Conservation (phyloP, 2,888 invertebrate genomes). For the Zonitis immaculata region DNA sequence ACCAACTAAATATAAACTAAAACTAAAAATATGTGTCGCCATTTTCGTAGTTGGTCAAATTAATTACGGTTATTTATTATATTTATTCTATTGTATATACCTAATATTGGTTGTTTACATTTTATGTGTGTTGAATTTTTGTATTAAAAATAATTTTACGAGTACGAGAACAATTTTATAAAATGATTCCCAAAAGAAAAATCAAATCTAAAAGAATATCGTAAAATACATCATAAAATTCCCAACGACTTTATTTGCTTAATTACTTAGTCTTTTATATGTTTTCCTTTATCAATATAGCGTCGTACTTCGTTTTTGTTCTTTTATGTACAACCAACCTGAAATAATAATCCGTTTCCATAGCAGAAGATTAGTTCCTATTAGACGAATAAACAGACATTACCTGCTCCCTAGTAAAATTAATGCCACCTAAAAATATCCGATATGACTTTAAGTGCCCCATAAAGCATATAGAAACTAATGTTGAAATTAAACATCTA, state of each 20-base stretch:
- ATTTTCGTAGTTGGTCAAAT: constrained; percentile 18
- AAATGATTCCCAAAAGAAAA: constrained; percentile 28
- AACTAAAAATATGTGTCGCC: constrained; percentile 11
- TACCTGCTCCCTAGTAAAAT: constrained; percentile 28
- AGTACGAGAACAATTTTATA: constrained; percentile 18
- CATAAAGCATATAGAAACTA: no score
- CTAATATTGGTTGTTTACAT: no score
- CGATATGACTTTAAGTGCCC: constrained; percentile 25
- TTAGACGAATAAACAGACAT: constrained; percentile 31
- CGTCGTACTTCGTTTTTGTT: constrained; percentile 14
- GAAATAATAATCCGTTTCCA: constrained; percentile 27
- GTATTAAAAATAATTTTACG: constrained; percentile 13
- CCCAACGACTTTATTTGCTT: constrained; percentile 33
- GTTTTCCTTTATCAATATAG: constrained; percentile 28
- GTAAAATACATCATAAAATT: constrained; percentile 26
- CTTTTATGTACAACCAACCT: constrained; percentile 1
- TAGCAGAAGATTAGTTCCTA: constrained; percentile 24
- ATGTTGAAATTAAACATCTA: no score
- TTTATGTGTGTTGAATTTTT: no score
- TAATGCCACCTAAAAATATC: constrained; percentile 27
- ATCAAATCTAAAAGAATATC: constrained; percentile 26
- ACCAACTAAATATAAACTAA: neutral
- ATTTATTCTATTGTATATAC: no score
- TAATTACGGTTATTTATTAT: no score
- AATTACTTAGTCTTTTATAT: constrained; percentile 36